phyloP scores from a whole-genome alignment of 2,113 vertebrate species.

The Neoarius graeffei region DNA sequence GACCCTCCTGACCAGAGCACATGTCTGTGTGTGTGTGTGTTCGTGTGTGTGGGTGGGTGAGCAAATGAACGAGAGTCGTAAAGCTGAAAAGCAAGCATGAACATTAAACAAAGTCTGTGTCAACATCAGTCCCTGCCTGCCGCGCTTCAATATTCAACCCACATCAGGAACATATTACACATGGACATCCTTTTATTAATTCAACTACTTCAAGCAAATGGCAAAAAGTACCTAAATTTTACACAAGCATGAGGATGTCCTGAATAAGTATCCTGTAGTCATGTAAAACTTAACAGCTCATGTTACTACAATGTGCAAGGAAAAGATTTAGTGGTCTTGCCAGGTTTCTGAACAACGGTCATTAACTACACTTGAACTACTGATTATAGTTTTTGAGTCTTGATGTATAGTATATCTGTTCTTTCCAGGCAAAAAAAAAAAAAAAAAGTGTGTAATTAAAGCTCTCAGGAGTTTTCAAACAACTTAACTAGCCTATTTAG shows the following conservation, averaged over 20 bases:
- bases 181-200: too few species aligned
- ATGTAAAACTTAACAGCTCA: neutral
- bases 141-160: too few species aligned
- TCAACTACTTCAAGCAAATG: neutral
- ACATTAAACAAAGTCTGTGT: too few species aligned
- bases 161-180: too few species aligned
- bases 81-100: too few species aligned
- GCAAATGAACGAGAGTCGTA: too few species aligned
- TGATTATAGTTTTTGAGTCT: neutral
- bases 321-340: neutral
- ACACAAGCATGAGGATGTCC: neutral
- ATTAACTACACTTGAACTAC: neutral
- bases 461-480: neutral
- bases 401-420: neutral
- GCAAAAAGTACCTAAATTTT: neutral
- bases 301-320: neutral
- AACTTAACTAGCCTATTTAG: neutral
- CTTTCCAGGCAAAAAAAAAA: neutral
- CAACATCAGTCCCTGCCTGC: too few species aligned
- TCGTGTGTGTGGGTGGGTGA: too few species aligned
- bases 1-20: too few species aligned
- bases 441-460: neutral
- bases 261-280: neutral
- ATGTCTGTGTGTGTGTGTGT: too few species aligned
- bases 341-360: neutral